Percentiles rank a stretch among this genome's conserved stretches.
phyloP scores from a whole-genome alignment of 2,797 vertebrate species.

The Vireo griseus region DNA sequence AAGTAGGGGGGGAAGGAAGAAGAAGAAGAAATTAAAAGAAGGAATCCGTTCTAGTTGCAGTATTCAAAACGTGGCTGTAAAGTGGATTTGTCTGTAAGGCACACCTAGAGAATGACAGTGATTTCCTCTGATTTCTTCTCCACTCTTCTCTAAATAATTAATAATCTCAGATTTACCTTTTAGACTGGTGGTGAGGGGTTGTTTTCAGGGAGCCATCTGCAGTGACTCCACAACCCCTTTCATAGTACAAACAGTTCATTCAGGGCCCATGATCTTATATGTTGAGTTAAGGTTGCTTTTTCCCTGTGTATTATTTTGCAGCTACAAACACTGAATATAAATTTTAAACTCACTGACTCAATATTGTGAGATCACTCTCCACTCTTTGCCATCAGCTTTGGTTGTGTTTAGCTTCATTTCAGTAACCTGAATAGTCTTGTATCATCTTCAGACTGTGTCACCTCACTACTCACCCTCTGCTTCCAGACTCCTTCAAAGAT shows the following conservation, averaged over 20 bases:
- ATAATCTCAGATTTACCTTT: background rate
- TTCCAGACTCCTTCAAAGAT: constrained; percentile 3
- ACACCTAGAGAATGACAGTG: background rate
- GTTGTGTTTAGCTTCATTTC: constrained; percentile 15
- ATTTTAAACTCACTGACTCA: constrained; percentile 15
- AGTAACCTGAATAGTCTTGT: background rate
- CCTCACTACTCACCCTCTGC: constrained; percentile 23
- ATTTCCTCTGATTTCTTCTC: background rate
- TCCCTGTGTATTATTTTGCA: background rate
- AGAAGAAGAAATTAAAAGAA: background rate
- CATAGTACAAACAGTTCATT: background rate
- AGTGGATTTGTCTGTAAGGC: background rate
- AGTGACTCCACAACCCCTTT: background rate
- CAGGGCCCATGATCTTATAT: background rate
- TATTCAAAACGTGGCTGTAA: background rate
- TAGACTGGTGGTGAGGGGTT: background rate
- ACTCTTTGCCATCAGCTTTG: background rate
- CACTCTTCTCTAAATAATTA: background rate
- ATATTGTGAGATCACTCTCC: background rate
- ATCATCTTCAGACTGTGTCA: background rate
- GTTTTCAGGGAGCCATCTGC: background rate
- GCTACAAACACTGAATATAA: background rate
- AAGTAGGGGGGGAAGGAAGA: background rate
- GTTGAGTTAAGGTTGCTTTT: background rate
- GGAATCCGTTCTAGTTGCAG: background rate